These are phyloP conservation scores for Ceratothoa steindachneri DNA, from an alignment of 2,888 invertebrate species.

Conservation along the genomic window DNA sequence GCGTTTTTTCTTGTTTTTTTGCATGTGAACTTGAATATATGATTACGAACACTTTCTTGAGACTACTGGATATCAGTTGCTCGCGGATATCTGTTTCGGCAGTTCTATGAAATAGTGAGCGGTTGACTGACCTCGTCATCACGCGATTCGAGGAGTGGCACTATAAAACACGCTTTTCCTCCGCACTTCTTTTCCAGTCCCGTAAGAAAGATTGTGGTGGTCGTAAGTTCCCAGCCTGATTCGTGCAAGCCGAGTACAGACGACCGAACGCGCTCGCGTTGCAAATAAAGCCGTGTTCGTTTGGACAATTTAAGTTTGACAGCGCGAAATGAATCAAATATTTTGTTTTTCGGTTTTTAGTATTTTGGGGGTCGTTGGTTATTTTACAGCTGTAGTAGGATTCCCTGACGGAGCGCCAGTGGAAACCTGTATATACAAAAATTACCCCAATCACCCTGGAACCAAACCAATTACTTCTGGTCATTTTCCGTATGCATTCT, in stretches of 20 bases:
- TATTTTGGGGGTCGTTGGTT: neutral
- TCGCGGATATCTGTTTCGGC: neutral
- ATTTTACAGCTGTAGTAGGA: conserved; percentile 50
- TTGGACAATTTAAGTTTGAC: neutral
- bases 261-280: neutral
- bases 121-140: neutral
- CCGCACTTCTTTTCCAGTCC: neutral
- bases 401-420: conserved; percentile 80
- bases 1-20: neutral
- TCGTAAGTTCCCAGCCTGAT: neutral
- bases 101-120: neutral
- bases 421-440: conserved; percentile 73
- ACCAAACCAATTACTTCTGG: conserved; percentile 64
- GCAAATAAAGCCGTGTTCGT: neutral
- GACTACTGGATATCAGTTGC: neutral
- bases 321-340: no score
- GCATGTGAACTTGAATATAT: neutral
- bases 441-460: conserved; percentile 73
- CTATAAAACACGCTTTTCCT: neutral
- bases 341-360: neutral
- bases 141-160: neutral
- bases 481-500: conserved; percentile 65
- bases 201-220: neutral
- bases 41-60: neutral
- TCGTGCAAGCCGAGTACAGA: neutral